phyloP scores from a whole-genome alignment of 2,888 invertebrate genomes.

The Hirtodrosophila confusa region DNA sequence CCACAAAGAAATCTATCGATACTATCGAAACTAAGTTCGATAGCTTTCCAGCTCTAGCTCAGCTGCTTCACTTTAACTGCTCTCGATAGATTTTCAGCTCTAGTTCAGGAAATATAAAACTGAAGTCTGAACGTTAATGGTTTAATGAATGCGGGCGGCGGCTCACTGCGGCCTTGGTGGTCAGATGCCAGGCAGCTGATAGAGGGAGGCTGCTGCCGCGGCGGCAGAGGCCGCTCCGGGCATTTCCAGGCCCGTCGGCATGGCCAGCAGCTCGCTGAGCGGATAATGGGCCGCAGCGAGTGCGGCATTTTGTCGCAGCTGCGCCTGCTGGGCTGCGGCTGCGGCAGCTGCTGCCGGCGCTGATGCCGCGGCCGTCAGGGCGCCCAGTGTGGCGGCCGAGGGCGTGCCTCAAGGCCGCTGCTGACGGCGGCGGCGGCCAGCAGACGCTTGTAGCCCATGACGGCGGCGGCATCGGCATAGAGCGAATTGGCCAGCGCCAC shows the following conservation, averaged over 20 bases:
- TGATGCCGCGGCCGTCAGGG: constrained; percentile 83
- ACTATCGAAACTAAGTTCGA: too few relatives aligned
- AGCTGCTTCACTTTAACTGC: too few relatives aligned
- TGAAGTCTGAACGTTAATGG: constrained; percentile 8
- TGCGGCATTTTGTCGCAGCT: constrained; percentile 69
- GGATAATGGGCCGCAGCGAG: constrained; percentile 86
- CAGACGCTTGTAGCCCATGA: constrained; percentile 83
- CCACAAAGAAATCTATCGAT: too few relatives aligned
- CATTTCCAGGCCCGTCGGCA: constrained; percentile 88
- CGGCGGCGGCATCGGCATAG: constrained; percentile 84
- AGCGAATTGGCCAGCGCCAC: constrained; percentile 83
- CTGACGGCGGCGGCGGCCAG: constrained; percentile 83
- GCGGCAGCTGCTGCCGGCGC: constrained; percentile 74
- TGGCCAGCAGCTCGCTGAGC: constrained; percentile 89
- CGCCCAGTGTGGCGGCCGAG: constrained; percentile 59
- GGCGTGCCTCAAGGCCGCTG: constrained; percentile 77
- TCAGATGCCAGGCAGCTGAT: constrained; percentile 90
- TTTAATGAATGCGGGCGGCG: constrained; percentile 15
- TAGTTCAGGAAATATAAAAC: neutral
- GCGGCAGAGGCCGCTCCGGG: constrained; percentile 82
- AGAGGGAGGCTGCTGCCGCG: constrained; percentile 86
- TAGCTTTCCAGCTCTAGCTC: too few relatives aligned
- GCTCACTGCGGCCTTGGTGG: constrained; percentile 83
- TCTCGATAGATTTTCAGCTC: constrained; percentile 2
- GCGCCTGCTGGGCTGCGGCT: constrained; percentile 79